Conservation (phyloP, 2,888 invertebrate species). For the Hemithea aestivaria region DNA sequence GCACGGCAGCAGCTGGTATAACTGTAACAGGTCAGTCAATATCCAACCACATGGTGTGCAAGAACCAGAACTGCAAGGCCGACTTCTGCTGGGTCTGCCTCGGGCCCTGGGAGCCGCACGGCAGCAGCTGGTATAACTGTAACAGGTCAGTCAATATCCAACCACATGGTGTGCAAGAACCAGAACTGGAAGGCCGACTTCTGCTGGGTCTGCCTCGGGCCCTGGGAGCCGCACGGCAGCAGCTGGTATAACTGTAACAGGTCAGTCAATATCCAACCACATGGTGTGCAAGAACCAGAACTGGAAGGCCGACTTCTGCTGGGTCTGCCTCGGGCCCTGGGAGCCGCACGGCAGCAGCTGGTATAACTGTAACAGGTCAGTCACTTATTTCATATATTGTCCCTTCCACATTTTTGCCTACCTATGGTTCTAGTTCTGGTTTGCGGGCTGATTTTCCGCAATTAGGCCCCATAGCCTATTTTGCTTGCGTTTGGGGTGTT, state of each 20-base stretch:
- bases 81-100: slow-evolving; percentile 99
- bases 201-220: slow-evolving; percentile 99
- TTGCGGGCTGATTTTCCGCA: too few species aligned
- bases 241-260: slow-evolving; percentile 98
- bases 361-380: slow-evolving; percentile 94
- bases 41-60: slow-evolving; percentile 99
- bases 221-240: slow-evolving; percentile 99
- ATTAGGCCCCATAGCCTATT: too few species aligned
- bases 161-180: slow-evolving; percentile 99
- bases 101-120: slow-evolving; percentile 99
- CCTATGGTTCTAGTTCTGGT: too few species aligned
- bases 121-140: slow-evolving; percentile 97
- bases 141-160: slow-evolving; percentile 88
- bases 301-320: slow-evolving; percentile 99
- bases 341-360: slow-evolving; percentile 98
- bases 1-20: slow-evolving; percentile 98
- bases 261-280: too few species aligned
- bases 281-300: slow-evolving; percentile 98
- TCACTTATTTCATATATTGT: too few species aligned
- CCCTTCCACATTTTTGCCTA: too few species aligned
- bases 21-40: slow-evolving; percentile 85
- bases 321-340: slow-evolving; percentile 99
- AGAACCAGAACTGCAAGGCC: slow-evolving; percentile 97
- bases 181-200: slow-evolving; percentile 98
- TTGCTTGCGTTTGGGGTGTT: too few species aligned